Base-by-base conservation (phyloP, 2,113 vertebrate species). In the Nerophis ophidion region DNA sequence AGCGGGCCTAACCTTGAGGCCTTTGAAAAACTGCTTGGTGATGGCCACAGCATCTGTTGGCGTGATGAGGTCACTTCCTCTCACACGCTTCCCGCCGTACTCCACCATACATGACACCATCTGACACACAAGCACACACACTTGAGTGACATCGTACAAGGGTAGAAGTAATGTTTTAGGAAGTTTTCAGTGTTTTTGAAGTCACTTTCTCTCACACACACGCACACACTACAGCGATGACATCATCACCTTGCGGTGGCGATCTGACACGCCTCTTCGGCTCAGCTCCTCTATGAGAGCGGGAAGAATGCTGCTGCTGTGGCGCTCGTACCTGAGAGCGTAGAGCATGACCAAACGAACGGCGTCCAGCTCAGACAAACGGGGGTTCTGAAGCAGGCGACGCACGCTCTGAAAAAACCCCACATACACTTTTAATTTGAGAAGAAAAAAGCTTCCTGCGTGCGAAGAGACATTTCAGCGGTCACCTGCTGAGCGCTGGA, bases 1-100 rank as follows among this genome's bases (percentile, higher is more conserved):
- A 8, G 50, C 5, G 11, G 12, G 14, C 5, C 54, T 4, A 19
- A 97, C 96, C 92, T 98, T 98, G 33, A 99, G 76, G 34, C 96
- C 96, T 83, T 98, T 99, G 77, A 99, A 95, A 77, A 99, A 99
- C 84, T 98, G 96, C 16, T 98, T 99, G 65, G 96, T 99, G 79
- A 98, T 96, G 70, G 96, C 90, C 4, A 99, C 93, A 0, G 96
- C 95, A 0, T 99, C 96, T 66, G 93, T 94, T 2, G 94, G 89
- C 4, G 91, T 89, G 80, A 97, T 93, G 47, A 98, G 94, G 83
- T 99, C 96, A 50, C 93, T 96, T 86, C 93, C 93, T 80, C 95
- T 87, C 3, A 92, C 89, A 5, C 95, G 77, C 55, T 98, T 98
- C 38, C 96, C 96, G 14, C 96, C 96, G 0, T 98, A 99, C 59